phyloP scores from a whole-genome alignment of 2,888 invertebrate genomes.

The Lamellibrachia satsuma region DNA sequence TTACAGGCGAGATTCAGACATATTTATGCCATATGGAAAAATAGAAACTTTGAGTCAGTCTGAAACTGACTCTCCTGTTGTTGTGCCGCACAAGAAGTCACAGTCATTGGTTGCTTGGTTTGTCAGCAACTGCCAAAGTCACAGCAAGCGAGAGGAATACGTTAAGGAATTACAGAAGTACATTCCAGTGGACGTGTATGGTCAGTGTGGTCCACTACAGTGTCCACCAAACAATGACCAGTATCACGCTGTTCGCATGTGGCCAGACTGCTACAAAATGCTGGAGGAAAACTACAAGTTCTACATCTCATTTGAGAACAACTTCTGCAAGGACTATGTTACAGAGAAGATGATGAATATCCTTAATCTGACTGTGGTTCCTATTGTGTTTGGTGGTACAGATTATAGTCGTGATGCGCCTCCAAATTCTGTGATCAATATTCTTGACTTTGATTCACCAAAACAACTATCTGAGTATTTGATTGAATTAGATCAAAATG shows the following conservation, averaged over 20 bases:
- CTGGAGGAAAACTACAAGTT: conserved; percentile 38
- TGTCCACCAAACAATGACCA: conserved; percentile 25
- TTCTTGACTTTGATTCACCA: conserved; percentile 91
- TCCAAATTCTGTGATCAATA: conserved; percentile 84
- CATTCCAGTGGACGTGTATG: conserved; percentile 44
- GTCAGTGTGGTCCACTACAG: conserved; percentile 41
- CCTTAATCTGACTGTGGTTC: conserved; percentile 32
- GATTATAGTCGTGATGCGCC: conserved; percentile 36
- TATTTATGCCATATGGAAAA: conserved; percentile 41
- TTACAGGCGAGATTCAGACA: conserved; percentile 45
- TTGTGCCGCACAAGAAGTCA: conserved; percentile 26
- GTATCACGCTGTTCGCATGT: background rate
- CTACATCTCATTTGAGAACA: conserved; percentile 46
- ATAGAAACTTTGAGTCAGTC: background rate
- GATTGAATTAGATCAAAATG: conserved; percentile 83
- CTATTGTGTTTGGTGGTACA: conserved; percentile 40
- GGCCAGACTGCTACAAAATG: conserved; percentile 26
- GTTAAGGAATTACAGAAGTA: conserved; percentile 39
- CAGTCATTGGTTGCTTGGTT: conserved; percentile 45
- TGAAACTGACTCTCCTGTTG: background rate
- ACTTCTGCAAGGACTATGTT: conserved; percentile 43
- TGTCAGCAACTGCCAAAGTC: conserved; percentile 45
- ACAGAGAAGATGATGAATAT: conserved; percentile 39
- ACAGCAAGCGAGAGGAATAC: conserved; percentile 40
- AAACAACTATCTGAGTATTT: conserved; percentile 88